phyloP scores from a whole-genome alignment of 1,140 invertebrate genomes.

The Pygmarrhopalites habei region DNA sequence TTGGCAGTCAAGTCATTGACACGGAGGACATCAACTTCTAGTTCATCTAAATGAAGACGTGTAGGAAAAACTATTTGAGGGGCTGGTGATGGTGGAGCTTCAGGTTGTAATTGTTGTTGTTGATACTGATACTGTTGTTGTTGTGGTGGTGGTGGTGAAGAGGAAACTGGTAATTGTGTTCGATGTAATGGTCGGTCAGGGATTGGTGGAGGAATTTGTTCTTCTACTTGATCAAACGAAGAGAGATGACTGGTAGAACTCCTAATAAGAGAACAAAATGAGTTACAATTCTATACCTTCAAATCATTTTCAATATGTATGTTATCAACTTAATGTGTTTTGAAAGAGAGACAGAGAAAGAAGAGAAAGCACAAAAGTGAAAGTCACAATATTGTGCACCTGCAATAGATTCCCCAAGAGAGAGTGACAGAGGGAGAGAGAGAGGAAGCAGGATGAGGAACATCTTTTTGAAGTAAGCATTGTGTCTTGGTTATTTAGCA shows the following conservation, averaged over 20 bases:
- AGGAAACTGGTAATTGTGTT: background rate
- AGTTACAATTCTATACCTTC: no score
- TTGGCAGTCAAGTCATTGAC: slow-evolving; percentile 35
- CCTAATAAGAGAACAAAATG: no score
- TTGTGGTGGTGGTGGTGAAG: background rate
- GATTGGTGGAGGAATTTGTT: slow-evolving; percentile 4
- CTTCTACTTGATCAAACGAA: background rate
- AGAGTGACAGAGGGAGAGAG: no score
- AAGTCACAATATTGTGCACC: no score
- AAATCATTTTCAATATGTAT: no score
- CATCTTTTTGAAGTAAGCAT: no score
- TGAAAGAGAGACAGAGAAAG: no score
- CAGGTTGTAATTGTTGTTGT: background rate
- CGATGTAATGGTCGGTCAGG: background rate
- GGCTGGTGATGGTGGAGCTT: slow-evolving; percentile 6
- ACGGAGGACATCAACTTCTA: slow-evolving; percentile 37
- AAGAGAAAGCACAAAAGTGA: no score
- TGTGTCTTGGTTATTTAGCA: no score
- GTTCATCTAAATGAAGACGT: slow-evolving; percentile 34
- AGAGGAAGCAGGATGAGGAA: no score
- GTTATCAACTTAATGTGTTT: no score
- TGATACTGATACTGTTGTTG: slow-evolving; percentile 6
- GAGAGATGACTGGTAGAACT: slow-evolving; percentile 14
- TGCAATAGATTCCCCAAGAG: no score
- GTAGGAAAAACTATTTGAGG: slow-evolving; percentile 33